These are phyloP conservation scores for Elachura formosa DNA, from an alignment of 2,113 vertebrate genomes.

Conservation along the genomic window DNA sequence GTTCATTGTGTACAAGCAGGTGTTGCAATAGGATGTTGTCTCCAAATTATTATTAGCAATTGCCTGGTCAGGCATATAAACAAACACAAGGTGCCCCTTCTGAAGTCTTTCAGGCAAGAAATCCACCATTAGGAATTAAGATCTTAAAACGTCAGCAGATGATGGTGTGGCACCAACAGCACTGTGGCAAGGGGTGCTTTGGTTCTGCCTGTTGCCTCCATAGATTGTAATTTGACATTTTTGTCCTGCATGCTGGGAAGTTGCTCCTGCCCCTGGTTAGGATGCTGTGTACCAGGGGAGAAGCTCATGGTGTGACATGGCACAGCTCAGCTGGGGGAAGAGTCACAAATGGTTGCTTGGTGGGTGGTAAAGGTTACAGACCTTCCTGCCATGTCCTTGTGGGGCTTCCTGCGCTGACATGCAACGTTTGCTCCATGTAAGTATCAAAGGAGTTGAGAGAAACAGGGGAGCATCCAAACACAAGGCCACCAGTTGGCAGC, in stretches of 20 bases:
- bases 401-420: background rate
- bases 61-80: background rate
- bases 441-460: background rate
- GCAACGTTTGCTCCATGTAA: accelerated
- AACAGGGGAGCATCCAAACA: background rate
- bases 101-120: background rate
- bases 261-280: background rate
- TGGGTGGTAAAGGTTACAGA: background rate
- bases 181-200: background rate
- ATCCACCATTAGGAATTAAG: background rate
- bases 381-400: accelerated
- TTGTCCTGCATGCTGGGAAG: background rate
- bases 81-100: background rate
- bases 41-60: background rate
- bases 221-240: background rate
- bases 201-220: background rate
- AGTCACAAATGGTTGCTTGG: accelerated
- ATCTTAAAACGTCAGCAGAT: background rate
- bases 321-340: accelerated
- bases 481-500: background rate
- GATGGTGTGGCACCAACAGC: background rate
- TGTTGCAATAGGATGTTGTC: background rate
- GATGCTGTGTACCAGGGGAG: accelerated
- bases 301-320: background rate
- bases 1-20: background rate